Percentiles rank a stretch among this genome's conserved stretches.
Evolutionary conservation across 37 sponge, comb jelly and placozoan species (phyloP).

Genomic region (Dysidea cf. avara): DNA sequence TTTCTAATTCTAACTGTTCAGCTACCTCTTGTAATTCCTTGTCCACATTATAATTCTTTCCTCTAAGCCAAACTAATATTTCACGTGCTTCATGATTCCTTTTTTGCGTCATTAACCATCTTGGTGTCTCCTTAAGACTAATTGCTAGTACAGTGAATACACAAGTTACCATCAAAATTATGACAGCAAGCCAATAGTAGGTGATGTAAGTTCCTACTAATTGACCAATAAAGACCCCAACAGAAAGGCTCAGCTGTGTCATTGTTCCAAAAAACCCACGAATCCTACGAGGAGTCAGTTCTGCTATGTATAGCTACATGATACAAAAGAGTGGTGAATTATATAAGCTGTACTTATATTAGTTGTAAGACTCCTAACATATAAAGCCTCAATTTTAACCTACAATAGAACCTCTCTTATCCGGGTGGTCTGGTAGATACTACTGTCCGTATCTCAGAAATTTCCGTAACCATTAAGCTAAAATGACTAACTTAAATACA

Average conservation of each 20-base stretch:
- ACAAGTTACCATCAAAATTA: conserved; percentile 37
- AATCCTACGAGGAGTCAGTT: conserved; percentile 52
- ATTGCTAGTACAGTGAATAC: conserved; percentile 55
- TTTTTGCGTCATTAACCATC: conserved; percentile 50
- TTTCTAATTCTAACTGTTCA: not conserved
- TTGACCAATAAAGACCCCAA: conserved; percentile 68
- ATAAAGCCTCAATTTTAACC: no score
- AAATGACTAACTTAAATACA: no score
- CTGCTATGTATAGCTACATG: conserved; percentile 74
- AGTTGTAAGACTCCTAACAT: no score
- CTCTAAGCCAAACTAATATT: conserved; percentile 39
- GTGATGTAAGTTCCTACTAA: conserved; percentile 32
- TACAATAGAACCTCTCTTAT: no score
- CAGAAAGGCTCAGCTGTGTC: conserved; percentile 65
- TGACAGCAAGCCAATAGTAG: conserved; percentile 45
- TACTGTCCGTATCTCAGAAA: no score
- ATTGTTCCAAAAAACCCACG: conserved; percentile 75
- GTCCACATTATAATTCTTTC: conserved; percentile 21
- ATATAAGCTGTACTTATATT: no score
- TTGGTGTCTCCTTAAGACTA: conserved; percentile 69
- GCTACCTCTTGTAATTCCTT: conserved; percentile 34
- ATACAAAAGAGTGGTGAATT: no score
- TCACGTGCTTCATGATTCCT: not conserved
- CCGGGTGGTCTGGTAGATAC: no score
- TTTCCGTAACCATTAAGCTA: no score